Evolutionary conservation across 2,888 invertebrate genomes (phyloP).

Genomic region (Andrena camellia): DNA sequence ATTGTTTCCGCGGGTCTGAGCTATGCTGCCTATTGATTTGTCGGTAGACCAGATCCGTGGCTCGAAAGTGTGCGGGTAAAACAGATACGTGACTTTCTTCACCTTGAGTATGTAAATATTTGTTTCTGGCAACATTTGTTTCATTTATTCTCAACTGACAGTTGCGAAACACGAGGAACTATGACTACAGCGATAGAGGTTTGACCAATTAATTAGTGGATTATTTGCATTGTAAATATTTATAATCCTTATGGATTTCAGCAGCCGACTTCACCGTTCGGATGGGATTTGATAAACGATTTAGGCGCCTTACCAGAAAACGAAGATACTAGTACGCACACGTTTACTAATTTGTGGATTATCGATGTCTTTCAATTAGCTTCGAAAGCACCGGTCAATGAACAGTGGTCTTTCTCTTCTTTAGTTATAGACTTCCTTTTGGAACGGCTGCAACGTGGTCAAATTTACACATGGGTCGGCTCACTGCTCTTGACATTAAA

Average conservation of each 20-base stretch:
- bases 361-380: not conserved
- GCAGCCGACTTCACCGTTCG: constrained; percentile 61
- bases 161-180: constrained; percentile 6
- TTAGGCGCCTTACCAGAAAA: constrained; percentile 72
- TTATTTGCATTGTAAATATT: not conserved
- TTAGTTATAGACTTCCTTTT: constrained; percentile 81
- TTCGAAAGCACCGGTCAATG: not conserved
- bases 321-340: constrained; percentile 69
- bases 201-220: constrained; percentile 19
- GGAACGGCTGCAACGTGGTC: constrained; percentile 76
- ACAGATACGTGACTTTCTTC: not conserved
- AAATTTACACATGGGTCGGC: constrained; percentile 85
- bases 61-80: constrained; percentile 33
- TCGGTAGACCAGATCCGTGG: not conserved
- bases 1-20: not conserved
- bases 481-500: constrained; percentile 83
- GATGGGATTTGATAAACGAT: constrained; percentile 73
- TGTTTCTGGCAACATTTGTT: constrained; percentile 10
- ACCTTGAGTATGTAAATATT: constrained; percentile 55
- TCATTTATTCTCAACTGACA: constrained; percentile 21
- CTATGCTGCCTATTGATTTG: not conserved
- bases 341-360: not conserved
- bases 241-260: constrained; percentile 53
- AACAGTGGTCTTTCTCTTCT: not conserved
- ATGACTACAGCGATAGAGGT: constrained; percentile 46